Evolutionary conservation across 2,113 vertebrate species (phyloP), one percentile per base, ranked within the genome.

Genomic region (Spea multiplicata): DNA sequence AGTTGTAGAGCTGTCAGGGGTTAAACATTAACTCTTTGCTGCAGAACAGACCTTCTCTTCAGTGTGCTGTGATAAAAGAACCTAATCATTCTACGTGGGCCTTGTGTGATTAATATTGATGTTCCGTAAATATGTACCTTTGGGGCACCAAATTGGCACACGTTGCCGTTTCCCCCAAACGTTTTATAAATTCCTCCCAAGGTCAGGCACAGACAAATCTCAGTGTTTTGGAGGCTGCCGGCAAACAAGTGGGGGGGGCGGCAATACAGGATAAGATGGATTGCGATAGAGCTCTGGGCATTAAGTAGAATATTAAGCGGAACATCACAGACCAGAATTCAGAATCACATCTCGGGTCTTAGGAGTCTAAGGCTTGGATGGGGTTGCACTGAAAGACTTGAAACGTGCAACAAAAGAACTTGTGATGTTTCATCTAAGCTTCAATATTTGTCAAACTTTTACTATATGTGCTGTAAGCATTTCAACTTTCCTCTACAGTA

Each of bases 121-220:
- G 66, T 3, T 80, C 67, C 69, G 59, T 55, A 84, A 78, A 78
- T 46, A 71, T 2, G 75, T 6, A 44, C 64, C 67, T 62, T n/a
- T 0, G 45, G 73, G 74, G 74, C 80, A 82, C 49, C 48, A 75
- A 82, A 75, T 46, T 76, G 79, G 48, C 45, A 81, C 66, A n/a
- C 0, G 0, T 57, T 82, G 65, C 73, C 82, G 78, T 30, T 16
- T 68, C 80, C 82, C 30, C 64, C 61, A 83, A 83, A 73, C 52
- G 74, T 64, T 69, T 45, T 6, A 46, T 44, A 66, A 66, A 49
- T 1, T 7, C 50, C 67, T 74, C 81, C 13, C 17, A 53, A 8
- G 47, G 16, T 83, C 1, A 59, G 77, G 9, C 6, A 44, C 0
- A 17, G 45, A 53, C 72, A 45, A 61, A 45, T 8, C 0, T 75